Base-by-base conservation (phyloP, 2,797 vertebrate genomes). In the Lophotriccus pileatus region DNA sequence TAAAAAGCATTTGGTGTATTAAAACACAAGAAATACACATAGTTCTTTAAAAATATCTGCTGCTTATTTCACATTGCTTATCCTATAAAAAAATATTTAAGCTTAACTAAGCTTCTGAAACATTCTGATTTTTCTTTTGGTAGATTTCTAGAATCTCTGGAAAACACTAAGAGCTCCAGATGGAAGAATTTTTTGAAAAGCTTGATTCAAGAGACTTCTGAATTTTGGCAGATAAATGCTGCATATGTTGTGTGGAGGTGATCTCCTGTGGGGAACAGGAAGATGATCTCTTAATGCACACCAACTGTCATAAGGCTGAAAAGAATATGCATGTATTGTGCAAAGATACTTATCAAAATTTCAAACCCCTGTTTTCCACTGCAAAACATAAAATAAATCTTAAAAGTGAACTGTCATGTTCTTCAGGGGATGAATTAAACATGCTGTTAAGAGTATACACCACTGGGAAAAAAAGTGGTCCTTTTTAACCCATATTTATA, bases 191-290 rank as follows among this genome's bases (percentile, higher is more conserved):
- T 96, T 93, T 92, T 89, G 39, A 87, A 96, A 97, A 93, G 90
- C 95, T 93, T 75, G 89, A 96, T 95, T 97, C 90, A 96, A 95
- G 94, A 96, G 87, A 86, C 81, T 96, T 96, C 80, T 70, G 81
- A 96, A 84, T 93, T 94, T 97, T 98, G 97, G 97, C 97, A 98
- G 91, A 97, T 76, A 36, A 94, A 83, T 59, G 90, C 94, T 96
- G 91, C 97, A 97, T 97, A 97, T 97, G 97, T 92, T 97, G 92
- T 96, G 94, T 92, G 81, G 95, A 97, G 95, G 96, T 97, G 96
- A 92, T 90, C 95, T 97, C 95, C 96, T 84, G 94, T 95, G 93
- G 96, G 90, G 94, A 90, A 97, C 96, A 97, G 97, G 96, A 97
- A 97, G 97, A 95, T 94, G 92, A 96, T 96, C 95, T 95, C 94